Evolutionary conservation across 2,888 invertebrate genomes (phyloP).

Genomic region (Osmoderma eremita): DNA sequence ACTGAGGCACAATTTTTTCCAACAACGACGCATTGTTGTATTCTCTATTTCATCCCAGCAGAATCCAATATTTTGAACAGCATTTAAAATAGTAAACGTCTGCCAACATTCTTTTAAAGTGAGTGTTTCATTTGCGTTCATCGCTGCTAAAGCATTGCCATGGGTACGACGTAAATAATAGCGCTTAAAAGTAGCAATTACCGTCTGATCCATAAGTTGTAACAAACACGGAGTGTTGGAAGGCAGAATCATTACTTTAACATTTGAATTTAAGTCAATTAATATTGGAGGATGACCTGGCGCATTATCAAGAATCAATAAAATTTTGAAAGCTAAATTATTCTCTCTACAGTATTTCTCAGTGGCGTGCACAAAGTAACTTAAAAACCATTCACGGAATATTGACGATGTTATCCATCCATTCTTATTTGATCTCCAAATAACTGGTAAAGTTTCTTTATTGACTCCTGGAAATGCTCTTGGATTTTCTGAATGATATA

Average conservation of each 20-base stretch:
- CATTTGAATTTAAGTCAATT: slow-evolving; percentile 9
- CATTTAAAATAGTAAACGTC: slow-evolving; percentile 2
- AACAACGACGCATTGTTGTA: neutral
- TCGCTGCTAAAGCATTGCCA: slow-evolving; percentile 1
- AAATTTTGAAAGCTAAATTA: slow-evolving; percentile 13
- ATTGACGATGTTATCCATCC: neutral
- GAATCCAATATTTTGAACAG: slow-evolving; percentile 6
- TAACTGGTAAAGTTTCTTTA: slow-evolving; percentile 1
- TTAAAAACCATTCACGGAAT: slow-evolving; percentile 11
- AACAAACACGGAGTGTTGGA: slow-evolving; percentile 2
- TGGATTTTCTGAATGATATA: slow-evolving; percentile 4
- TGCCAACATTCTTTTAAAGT: slow-evolving; percentile 3
- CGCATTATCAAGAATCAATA: slow-evolving; percentile 13
- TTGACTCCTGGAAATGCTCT: slow-evolving; percentile 1
- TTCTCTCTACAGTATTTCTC: slow-evolving; percentile 11
- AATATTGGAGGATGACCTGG: slow-evolving; percentile 1
- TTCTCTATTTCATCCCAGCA: slow-evolving; percentile 8
- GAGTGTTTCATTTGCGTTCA: neutral
- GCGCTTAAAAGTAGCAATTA: slow-evolving; percentile 2
- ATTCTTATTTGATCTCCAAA: neutral
- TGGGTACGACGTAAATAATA: neutral
- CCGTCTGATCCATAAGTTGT: neutral
- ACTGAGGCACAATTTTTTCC: neutral
- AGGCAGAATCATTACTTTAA: slow-evolving; percentile 7
- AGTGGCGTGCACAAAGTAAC: slow-evolving; percentile 7